Evolutionary conservation across 2,113 vertebrate genomes (phyloP), one percentile per base, ranked within the genome.

Genomic region (Diphyllodes magnificus): DNA sequence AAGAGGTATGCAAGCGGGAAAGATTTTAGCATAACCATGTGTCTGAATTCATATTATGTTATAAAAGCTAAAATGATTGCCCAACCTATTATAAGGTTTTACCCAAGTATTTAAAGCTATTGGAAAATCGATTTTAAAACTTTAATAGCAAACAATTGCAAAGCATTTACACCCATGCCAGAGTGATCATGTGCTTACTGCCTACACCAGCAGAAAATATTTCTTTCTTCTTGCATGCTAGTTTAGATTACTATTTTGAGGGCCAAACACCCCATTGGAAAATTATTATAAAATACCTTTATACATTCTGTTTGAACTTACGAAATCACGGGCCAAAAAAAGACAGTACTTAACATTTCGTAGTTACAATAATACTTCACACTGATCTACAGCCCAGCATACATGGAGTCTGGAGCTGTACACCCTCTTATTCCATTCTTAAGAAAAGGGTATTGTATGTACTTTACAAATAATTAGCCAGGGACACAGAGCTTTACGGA

Each of bases 1-100:
- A 86, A 98, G 97, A 97, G 95, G 78, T 92, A 93, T 77, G 96
- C 95, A 96, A 96, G 90, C 39, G 92, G 94, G 97, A 96, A 97
- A 92, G 96, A 96, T 96, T 97, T 93, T 90, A 93, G 57, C 85
- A 61, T 91, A 94, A 97, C 95, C 88, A 69, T 56, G 89, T 93
- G 85, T 96, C 96, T 98, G 95, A 88, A 90, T 96, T 95, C 92
- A 71, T 76, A 93, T 96, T 96, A 91, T 77, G 81, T 90, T 90
- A 89, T 97, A 95, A 97, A 95, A 97, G 88, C 86, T 94, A 83
- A 96, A 96, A 95, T 96, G 90, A 98, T 97, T 92, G 95, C 79
- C 75, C 60, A 84, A 76, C 78, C 71, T 90, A 95, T 97, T 97
- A 97, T 47, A 96, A 88, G 95, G 80, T 95, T 97, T 97, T 97